A percentile compares a stretch with the other conserved stretches of the same genome.
phyloP scores from a whole-genome alignment of 2,113 vertebrate genomes.

The Actenoides hombroni region DNA sequence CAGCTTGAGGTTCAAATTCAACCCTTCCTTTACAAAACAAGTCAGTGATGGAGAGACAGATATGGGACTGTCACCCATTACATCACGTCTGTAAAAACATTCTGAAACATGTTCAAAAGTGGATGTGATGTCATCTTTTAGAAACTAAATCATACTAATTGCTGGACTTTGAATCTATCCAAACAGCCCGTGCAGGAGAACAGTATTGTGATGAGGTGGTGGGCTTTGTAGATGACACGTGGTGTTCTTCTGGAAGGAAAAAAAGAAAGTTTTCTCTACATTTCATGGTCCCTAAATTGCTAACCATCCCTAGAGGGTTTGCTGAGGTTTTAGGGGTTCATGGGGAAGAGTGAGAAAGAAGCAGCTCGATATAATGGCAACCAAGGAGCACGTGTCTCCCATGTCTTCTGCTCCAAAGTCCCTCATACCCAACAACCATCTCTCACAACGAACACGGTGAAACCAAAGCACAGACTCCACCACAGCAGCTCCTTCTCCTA shows the following conservation, averaged over 20 bases:
- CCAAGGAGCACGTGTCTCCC: accelerated
- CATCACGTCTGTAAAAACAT: neutral
- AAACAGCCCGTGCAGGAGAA: neutral
- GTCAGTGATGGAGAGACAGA: neutral
- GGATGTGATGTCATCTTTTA: neutral
- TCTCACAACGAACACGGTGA: neutral
- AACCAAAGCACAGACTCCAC: neutral
- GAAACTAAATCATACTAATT: neutral
- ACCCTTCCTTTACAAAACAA: neutral
- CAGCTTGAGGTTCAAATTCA: neutral
- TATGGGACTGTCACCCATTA: neutral
- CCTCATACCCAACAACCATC: neutral
- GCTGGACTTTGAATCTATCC: neutral
- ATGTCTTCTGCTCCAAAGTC: neutral
- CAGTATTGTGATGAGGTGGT: no score
- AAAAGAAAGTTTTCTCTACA: neutral
- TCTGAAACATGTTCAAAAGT: neutral
- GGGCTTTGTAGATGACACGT: neutral
- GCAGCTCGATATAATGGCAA: neutral
- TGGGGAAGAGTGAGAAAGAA: neutral
- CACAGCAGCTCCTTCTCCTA: neutral
- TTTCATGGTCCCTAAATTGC: neutral
- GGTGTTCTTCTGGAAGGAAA: neutral
- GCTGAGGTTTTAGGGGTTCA: neutral
- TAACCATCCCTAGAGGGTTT: neutral